These are phyloP conservation scores for Oceanodroma leucorhoa DNA, from an alignment of 2,797 vertebrate genomes.

Conservation along the genomic window DNA sequence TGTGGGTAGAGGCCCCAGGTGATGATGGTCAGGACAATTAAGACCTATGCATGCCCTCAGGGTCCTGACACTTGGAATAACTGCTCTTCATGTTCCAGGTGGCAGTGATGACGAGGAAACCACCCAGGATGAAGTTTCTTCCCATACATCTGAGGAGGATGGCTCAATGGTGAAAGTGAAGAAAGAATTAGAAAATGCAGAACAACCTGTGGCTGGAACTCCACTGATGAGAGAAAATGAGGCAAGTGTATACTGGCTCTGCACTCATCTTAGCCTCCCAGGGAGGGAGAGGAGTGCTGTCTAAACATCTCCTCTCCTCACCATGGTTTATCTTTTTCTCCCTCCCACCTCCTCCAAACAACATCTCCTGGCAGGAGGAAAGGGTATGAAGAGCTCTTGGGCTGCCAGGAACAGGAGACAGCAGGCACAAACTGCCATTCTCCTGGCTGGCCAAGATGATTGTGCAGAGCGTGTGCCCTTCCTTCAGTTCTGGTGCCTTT, in stretches of 20 bases:
- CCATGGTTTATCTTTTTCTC: neutral
- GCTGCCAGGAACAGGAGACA: neutral
- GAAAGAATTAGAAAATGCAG: constrained; percentile 70
- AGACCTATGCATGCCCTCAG: neutral
- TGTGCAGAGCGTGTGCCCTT: neutral
- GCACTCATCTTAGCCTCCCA: neutral
- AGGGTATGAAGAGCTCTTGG: neutral
- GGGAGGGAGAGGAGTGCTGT: neutral
- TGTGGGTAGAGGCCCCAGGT: neutral
- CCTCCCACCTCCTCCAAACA: neutral
- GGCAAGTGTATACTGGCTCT: constrained; percentile 64
- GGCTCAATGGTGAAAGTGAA: constrained; percentile 73
- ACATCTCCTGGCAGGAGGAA: neutral
- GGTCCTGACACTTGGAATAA: neutral
- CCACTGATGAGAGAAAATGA: constrained; percentile 41
- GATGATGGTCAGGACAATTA: neutral
- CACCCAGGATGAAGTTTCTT: constrained; percentile 80
- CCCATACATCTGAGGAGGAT: constrained; percentile 79
- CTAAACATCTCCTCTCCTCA: neutral
- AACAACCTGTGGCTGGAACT: constrained; percentile 54
- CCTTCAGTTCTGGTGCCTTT: neutral
- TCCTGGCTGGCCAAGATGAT: neutral
- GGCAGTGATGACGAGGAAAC: constrained; percentile 81
- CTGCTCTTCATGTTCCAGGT: constrained; percentile 68
- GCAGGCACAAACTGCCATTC: neutral